Conservation (phyloP, 2,113 vertebrate species). For the Scomber japonicus region DNA sequence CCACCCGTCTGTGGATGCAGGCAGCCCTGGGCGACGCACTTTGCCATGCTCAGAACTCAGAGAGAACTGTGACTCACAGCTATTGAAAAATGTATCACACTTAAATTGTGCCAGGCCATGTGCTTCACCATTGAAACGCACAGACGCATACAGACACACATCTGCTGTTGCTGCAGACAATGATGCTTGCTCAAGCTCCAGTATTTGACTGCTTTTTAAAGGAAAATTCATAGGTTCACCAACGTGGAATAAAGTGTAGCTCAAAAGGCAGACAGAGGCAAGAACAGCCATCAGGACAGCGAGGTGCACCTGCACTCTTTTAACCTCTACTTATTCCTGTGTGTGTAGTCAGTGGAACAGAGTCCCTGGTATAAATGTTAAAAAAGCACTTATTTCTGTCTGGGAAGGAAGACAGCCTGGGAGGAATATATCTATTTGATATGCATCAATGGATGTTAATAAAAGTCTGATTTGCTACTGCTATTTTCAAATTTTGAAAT, state of each 20-base stretch:
- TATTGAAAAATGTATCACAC: constrained; percentile 66
- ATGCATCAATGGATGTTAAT: too few species aligned
- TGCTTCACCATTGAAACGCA: constrained; percentile 35
- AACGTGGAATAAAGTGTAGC: constrained; percentile 16
- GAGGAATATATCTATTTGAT: not conserved
- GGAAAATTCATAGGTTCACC: constrained; percentile 12
- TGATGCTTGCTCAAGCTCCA: not conserved
- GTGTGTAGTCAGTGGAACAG: constrained; percentile 13
- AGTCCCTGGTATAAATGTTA: constrained; percentile 15
- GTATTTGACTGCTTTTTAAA: constrained; percentile 23
- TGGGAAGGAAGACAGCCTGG: not conserved
- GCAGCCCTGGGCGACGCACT: constrained; percentile 52
- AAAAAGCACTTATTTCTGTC: constrained; percentile 11
- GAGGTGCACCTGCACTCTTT: constrained; percentile 29
- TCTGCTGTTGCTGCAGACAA: constrained; percentile 21
- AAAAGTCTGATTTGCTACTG: not conserved
- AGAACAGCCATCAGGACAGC: constrained; percentile 3
- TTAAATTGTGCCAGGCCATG: constrained; percentile 56
- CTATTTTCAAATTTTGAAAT: constrained; percentile 5
- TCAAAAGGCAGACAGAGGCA: not conserved
- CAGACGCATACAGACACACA: constrained; percentile 11
- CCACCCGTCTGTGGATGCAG: constrained; percentile 43
- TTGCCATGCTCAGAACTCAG: constrained; percentile 39
- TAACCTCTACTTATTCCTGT: constrained; percentile 33
- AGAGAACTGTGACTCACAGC: constrained; percentile 59